Evolutionary conservation across 1,140 invertebrate species (phyloP).

Genomic region (Andricus grossulariae): DNA sequence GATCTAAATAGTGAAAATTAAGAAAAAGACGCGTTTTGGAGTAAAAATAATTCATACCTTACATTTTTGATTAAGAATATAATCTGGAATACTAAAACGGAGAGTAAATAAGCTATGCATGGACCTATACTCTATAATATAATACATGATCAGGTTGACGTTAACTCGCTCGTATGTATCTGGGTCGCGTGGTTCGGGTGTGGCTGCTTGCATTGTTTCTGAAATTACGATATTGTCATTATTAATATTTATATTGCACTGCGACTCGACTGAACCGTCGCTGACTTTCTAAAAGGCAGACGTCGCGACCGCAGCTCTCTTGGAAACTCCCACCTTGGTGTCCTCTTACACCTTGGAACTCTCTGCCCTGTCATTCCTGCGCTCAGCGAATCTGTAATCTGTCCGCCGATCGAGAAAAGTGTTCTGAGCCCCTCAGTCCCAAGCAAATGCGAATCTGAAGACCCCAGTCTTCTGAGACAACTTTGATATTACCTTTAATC

Average conservation of each 20-base stretch:
- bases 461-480: background rate
- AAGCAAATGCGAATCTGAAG: slow-evolving; percentile 1
- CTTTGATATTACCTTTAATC: slow-evolving; percentile 11
- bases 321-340: slow-evolving; percentile 54
- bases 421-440: background rate
- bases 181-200: slow-evolving; percentile 59
- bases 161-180: slow-evolving; percentile 48
- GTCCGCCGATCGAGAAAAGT: slow-evolving; percentile 52
- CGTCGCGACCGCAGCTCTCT: slow-evolving; percentile 52
- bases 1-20: too few species aligned
- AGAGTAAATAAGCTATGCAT: slow-evolving; percentile 3
- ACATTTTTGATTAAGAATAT: background rate
- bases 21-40: too few species aligned
- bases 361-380: slow-evolving; percentile 48
- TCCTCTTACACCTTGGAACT: slow-evolving; percentile 53
- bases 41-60: background rate
- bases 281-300: slow-evolving; percentile 63
- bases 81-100: slow-evolving; percentile 2
- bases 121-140: background rate
- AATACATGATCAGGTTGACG: slow-evolving; percentile 47
- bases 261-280: slow-evolving; percentile 40
- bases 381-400: slow-evolving; percentile 47
- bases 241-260: slow-evolving; percentile 69
- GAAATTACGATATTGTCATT: slow-evolving; percentile 69
- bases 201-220: slow-evolving; percentile 62